Base-by-base conservation (phyloP, 2,797 vertebrate genomes). In the Diceros bicornis region DNA sequence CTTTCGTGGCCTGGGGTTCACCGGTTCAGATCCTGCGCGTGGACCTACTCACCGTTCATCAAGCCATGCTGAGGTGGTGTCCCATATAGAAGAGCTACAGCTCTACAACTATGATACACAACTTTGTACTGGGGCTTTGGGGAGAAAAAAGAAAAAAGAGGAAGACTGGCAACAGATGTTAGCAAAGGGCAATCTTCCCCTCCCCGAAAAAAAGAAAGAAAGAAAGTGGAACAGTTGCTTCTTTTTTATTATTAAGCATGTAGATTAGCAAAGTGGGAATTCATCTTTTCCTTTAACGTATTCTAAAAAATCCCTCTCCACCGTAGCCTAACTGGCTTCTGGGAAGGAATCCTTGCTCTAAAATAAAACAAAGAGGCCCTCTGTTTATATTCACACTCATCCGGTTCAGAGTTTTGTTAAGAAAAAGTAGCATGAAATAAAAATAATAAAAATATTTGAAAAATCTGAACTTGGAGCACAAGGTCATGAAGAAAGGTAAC, bases 281-380 rank as follows among this genome's bases (percentile, higher is more conserved):
- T 77, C 29, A 25, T 66, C 37, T 85, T 41, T 66, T 55, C 20
- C 34, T 88, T 96, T 75, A 87, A 83, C 29, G 92, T 78, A 78
- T 32, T 55, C n/a, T 93, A 86, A 81, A 95, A 87, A 52, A 77
- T 94, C 92, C 21, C 32, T 97, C 37, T 86, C 47, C 12, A 84
- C 1, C 10, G 50, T 12, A 91, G 68, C 18, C 18, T 93, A 13
- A 10, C n/a, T 85, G 61, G 20, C n/a, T 64, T 93, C 95, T 92
- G 55, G 41, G 69, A 86, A 94, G 72, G 77, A 95, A 71, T 85
- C 16, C 47, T 88, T 88, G 18, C 2, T 52, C 94, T 84, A 86
- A 92, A 96, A 94, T 84, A 93, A 96, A 96, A 97, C 21, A 92
- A 95, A 97, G 83, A 85, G 41, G 66, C 57, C 25, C 7, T 94